Conservation (phyloP, 35 echinoderm and acorn worm species). For the Heliocidaris tuberculata region DNA sequence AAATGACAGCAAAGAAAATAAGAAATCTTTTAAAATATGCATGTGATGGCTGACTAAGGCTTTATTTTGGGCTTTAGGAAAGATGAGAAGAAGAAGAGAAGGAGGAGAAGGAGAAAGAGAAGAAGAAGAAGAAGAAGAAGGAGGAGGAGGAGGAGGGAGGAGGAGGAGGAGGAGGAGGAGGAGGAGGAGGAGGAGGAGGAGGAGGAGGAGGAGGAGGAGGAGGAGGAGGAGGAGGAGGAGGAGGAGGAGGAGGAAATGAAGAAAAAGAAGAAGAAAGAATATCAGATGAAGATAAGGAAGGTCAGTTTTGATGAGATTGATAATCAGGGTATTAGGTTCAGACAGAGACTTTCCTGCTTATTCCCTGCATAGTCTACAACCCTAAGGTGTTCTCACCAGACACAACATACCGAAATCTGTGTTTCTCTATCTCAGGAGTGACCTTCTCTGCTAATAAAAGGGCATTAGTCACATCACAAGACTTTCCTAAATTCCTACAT, state of each 20-base stretch:
- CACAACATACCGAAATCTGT: not conserved
- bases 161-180: not conserved
- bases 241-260: not conserved
- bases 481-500: too few species aligned
- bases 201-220: not conserved
- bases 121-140: not conserved
- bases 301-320: not conserved
- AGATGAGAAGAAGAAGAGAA: not conserved
- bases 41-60: too few species aligned
- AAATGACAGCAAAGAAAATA: too few species aligned
- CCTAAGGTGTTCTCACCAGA: not conserved
- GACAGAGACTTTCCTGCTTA: not conserved
- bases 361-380: not conserved
- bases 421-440: not conserved
- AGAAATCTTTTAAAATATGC: too few species aligned
- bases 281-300: not conserved
- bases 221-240: not conserved
- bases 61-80: not conserved
- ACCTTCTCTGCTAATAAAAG: too few species aligned
- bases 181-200: not conserved
- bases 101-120: not conserved
- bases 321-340: not conserved
- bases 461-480: too few species aligned
- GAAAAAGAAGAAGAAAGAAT: not conserved
- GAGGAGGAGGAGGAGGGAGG: not conserved